phyloP scores from a whole-genome alignment of 2,797 vertebrate genomes.

The Poeciliopsis turneri region DNA sequence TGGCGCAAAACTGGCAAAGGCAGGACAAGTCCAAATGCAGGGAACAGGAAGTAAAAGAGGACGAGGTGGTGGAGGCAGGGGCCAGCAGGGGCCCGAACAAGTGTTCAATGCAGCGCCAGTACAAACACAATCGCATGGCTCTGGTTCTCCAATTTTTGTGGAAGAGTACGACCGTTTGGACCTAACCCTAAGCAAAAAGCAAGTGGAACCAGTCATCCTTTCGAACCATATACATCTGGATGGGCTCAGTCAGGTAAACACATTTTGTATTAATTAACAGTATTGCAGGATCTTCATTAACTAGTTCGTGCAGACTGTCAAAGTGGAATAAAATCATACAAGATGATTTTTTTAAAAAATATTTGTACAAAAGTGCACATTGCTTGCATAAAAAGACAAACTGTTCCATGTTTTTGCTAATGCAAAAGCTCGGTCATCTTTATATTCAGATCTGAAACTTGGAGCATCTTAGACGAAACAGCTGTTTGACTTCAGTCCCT shows the following conservation, averaged over 20 bases:
- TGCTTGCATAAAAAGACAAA: not conserved
- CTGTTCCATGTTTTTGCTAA: not conserved
- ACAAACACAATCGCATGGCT: constrained; percentile 25
- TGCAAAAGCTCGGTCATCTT: not conserved
- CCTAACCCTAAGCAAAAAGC: constrained; percentile 82
- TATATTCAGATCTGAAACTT: not conserved
- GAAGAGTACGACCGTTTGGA: constrained; percentile 88
- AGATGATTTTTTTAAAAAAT: not conserved
- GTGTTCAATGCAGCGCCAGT: constrained; percentile 2
- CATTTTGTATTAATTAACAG: not conserved
- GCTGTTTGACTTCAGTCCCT: not conserved
- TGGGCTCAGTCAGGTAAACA: constrained; percentile 83
- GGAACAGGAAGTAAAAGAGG: constrained; percentile 50
- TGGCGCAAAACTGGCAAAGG: not conserved
- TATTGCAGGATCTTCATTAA: not conserved
- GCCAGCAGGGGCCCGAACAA: constrained; percentile 46
- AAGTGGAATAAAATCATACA: not conserved
- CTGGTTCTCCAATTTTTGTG: constrained; percentile 54
- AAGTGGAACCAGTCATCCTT: constrained; percentile 69
- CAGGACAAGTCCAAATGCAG: not conserved
- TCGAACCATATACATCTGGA: constrained; percentile 68
- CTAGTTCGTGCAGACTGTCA: not conserved
- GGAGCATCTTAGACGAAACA: not conserved
- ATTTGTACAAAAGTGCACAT: not conserved
- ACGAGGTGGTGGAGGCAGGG: constrained; percentile 21